Conservation (phyloP, 2,113 vertebrate species). For the Caranx melampygus region DNA sequence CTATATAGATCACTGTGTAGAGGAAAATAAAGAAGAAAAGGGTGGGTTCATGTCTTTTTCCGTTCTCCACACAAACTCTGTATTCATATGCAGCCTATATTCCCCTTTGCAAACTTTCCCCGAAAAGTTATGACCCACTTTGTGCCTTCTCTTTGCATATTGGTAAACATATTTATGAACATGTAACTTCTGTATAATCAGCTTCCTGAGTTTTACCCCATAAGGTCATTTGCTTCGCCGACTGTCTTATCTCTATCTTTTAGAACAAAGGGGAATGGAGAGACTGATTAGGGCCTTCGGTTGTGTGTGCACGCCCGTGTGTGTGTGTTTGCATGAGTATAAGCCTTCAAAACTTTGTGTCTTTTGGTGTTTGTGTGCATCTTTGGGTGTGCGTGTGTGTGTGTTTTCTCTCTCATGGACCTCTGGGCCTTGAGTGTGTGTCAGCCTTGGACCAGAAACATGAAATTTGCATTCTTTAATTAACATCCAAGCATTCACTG, state of each 20-base stretch:
- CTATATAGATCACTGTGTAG: not conserved
- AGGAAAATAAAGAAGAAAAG: not conserved
- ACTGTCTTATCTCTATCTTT: slow-evolving; percentile 65
- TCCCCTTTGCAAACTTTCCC: slow-evolving; percentile 53
- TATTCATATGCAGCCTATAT: slow-evolving; percentile 41
- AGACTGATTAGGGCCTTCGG: slow-evolving; percentile 68
- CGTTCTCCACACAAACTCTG: slow-evolving; percentile 11
- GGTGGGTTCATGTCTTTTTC: not conserved
- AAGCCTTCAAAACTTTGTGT: slow-evolving; percentile 58
- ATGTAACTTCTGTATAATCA: slow-evolving; percentile 74
- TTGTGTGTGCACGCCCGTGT: slow-evolving; percentile 7
- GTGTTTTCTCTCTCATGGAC: slow-evolving; percentile 53
- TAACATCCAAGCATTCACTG: slow-evolving; percentile 78
- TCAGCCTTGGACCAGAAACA: slow-evolving; percentile 82
- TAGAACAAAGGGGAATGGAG: slow-evolving; percentile 70
- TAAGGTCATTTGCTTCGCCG: slow-evolving; percentile 67
- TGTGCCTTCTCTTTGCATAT: slow-evolving; percentile 61
- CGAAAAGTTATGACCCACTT: slow-evolving; percentile 76
- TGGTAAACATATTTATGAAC: slow-evolving; percentile 74
- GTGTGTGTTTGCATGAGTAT: slow-evolving; percentile 28
- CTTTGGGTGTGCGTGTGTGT: slow-evolving; percentile 26
- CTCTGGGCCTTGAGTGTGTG: slow-evolving; percentile 69
- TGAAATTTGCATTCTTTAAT: slow-evolving; percentile 86
- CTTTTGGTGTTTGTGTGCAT: slow-evolving; percentile 26
- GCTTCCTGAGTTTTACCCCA: slow-evolving; percentile 56